Base-by-base conservation (phyloP, 2,888 invertebrate genomes). In the Mythimna lalbum region DNA sequence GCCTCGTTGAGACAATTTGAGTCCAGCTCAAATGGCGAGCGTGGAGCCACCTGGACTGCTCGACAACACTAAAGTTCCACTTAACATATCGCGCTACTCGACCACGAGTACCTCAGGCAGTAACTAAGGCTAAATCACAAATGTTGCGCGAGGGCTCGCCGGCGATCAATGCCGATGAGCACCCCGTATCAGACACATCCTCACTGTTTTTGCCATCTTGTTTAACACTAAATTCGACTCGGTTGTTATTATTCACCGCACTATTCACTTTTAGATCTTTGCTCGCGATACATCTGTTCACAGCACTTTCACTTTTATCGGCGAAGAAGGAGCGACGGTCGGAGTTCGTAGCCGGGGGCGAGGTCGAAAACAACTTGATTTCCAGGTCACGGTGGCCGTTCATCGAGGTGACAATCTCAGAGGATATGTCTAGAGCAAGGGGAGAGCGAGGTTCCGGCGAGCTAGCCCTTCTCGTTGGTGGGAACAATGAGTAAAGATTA, bases 301-400 rank as follows among this genome's bases (percentile, higher is more conserved):
- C 92, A 87, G 88, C 95, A 96, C 95, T 95, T 94, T 94, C 95
- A 94, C 94, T 94, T 93, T 93, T 94, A 86, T 94, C 95, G 85
- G 91, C 94, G 88, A 95, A 95, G 90, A 96, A 95, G 90, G 95
- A 94, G 87, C 93, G 92, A 84, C 93, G 93, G 83, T 94, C 94
- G 88, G 92, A 89, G 90, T 91, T 93, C 83, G 93, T 90, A 83
- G 95, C 94, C 89, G 96, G 92, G 80, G 96, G 96, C 88, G 97
- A 96, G 85, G 97, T 96, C 83, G 97, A 97, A 93, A 97, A 98
- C 93, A 98, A 97, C 91, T 97, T 97, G 85, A 98, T 98, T 94
- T 98, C 98, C 90, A 98, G 94, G 92, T 98, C 98, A 75, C 98
- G 96, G 90, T 98, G 98, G 59, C 98, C 98, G 89, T 98, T 97